phyloP scores from a whole-genome alignment of 2,888 invertebrate species.

The Drosophila fulvimacula region DNA sequence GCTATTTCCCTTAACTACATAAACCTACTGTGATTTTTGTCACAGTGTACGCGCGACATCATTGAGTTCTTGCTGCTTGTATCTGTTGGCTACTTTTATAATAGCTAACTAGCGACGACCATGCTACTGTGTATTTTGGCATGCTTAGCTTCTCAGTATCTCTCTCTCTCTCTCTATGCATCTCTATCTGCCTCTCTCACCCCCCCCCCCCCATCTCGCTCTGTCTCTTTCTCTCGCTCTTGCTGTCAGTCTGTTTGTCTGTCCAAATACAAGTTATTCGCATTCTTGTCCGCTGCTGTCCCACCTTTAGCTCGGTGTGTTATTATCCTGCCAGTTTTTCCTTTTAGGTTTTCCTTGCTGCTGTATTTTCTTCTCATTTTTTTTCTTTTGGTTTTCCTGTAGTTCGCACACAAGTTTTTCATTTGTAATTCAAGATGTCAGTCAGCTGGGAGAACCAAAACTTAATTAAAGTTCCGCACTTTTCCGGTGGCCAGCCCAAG shows the following conservation, averaged over 20 bases:
- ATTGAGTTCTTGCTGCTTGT: slow-evolving; percentile 13
- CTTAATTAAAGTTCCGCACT: slow-evolving; percentile 83
- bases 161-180: slow-evolving; percentile 17
- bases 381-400: slow-evolving; percentile 55
- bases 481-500: slow-evolving; percentile 54
- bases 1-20: slow-evolving; percentile 13
- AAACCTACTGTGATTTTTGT: slow-evolving; percentile 39
- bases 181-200: slow-evolving; percentile 22
- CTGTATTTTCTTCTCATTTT: slow-evolving; percentile 22
- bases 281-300: slow-evolving; percentile 66
- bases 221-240: slow-evolving; percentile 7
- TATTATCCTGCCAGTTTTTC: slow-evolving; percentile 65
- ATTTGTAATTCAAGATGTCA: slow-evolving; percentile 83
- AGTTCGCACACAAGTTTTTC: slow-evolving; percentile 80
- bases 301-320: slow-evolving; percentile 76
- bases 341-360: slow-evolving; percentile 36
- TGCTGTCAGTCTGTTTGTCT: slow-evolving; percentile 27
- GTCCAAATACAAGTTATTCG: slow-evolving; percentile 73
- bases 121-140: slow-evolving; percentile 54
- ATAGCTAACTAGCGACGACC: slow-evolving; percentile 51
- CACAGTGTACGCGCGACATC: slow-evolving; percentile 38
- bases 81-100: slow-evolving; percentile 37
- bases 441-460: slow-evolving; percentile 82
- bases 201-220: no score
- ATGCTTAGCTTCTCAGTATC: slow-evolving; percentile 57